These are phyloP conservation scores for Popillia japonica DNA, from an alignment of 1,140 invertebrate genomes.

Conservation along the genomic window DNA sequence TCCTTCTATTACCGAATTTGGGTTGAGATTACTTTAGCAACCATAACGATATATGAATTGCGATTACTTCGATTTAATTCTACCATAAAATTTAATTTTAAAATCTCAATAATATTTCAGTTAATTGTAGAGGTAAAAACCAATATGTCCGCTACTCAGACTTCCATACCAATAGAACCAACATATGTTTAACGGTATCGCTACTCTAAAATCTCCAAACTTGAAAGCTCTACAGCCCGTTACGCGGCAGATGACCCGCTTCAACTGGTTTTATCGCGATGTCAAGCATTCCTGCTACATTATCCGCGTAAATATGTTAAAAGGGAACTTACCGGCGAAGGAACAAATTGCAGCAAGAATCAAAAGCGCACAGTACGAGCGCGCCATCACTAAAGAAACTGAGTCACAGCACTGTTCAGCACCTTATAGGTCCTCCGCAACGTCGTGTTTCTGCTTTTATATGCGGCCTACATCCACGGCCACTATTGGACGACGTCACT, in stretches of 20 bases:
- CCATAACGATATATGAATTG: too few relatives aligned
- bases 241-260: not conserved
- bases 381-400: constrained; percentile 56
- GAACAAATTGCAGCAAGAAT: constrained; percentile 50
- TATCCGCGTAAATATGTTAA: not conserved
- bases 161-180: not conserved
- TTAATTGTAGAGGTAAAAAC: not conserved
- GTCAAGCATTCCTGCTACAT: not conserved
- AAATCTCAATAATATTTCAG: too few relatives aligned
- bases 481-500: constrained; percentile 57
- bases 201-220: not conserved
- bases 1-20: not conserved
- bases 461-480: constrained; percentile 58
- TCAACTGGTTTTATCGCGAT: not conserved
- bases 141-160: not conserved
- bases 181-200: not conserved
- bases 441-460: constrained; percentile 57
- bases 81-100: too few relatives aligned
- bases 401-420: constrained; percentile 53
- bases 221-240: not conserved
- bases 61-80: too few relatives aligned
- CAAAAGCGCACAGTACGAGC: constrained; percentile 52
- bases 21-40: too few relatives aligned
- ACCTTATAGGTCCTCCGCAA: constrained; percentile 55
- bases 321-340: constrained; percentile 54